phyloP scores from a whole-genome alignment of 2,797 vertebrate species.

The Enteromius afrohamiltoni region DNA sequence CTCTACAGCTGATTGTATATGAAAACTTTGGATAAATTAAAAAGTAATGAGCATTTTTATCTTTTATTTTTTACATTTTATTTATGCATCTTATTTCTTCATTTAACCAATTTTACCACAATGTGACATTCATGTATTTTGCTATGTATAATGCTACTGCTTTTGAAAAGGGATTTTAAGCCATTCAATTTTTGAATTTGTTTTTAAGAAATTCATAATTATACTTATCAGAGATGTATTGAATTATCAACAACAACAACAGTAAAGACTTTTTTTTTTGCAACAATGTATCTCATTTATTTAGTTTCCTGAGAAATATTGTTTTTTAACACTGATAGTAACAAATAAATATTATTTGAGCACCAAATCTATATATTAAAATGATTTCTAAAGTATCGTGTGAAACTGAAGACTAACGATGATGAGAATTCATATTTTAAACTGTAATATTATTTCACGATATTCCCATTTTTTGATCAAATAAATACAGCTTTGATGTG shows the following conservation, averaged over 20 bases:
- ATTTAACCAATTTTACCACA: background rate
- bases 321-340: background rate
- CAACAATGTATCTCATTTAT: too few species aligned
- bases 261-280: too few species aligned
- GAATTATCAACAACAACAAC: background rate
- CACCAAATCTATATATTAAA: background rate
- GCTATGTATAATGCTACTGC: background rate
- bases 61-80: background rate
- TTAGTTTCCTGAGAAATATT: background rate
- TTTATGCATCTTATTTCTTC: background rate
- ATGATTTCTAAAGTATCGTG: background rate
- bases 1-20: background rate
- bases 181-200: background rate
- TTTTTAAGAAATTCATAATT: background rate
- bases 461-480: background rate
- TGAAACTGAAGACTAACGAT: background rate
- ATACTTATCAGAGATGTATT: background rate
- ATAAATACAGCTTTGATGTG: background rate
- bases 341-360: background rate
- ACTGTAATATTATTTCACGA: background rate
- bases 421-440: background rate
- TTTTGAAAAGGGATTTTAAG: background rate
- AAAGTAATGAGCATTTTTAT: background rate
- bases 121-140: background rate
- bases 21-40: background rate